Evolutionary conservation across 2,797 vertebrate species (phyloP).

Genomic region (Cynopterus sphinx): DNA sequence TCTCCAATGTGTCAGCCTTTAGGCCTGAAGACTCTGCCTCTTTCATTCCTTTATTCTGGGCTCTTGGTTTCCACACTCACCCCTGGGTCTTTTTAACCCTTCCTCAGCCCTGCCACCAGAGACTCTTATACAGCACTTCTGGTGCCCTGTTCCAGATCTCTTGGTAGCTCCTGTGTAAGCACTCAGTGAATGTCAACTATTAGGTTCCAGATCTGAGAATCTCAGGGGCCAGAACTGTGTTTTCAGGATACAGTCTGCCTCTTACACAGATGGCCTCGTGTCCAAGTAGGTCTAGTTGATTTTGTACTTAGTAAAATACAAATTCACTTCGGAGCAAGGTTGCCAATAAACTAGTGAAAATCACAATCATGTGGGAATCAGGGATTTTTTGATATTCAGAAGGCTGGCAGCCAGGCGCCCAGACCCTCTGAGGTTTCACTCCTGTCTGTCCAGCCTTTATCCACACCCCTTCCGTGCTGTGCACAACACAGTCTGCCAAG

Average conservation of each 20-base stretch:
- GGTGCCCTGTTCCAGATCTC: background rate
- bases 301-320: constrained; percentile 3
- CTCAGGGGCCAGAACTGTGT: background rate
- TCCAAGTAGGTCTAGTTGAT: background rate
- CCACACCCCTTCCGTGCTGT: accelerated
- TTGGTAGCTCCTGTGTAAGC: accelerated
- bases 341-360: background rate
- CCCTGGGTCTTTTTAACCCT: background rate
- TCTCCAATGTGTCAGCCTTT: background rate
- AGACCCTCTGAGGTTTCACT: background rate
- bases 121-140: accelerated
- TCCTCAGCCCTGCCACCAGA: background rate
- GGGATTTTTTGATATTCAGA: background rate
- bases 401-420: background rate
- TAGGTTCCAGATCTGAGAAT: background rate
- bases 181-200: background rate
- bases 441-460: background rate
- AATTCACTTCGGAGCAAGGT: background rate
- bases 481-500: no score
- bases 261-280: background rate
- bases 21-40: background rate
- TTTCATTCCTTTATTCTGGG: background rate
- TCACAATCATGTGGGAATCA: background rate
- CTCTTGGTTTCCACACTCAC: background rate
- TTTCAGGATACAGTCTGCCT: background rate